phyloP scores from a whole-genome alignment of 2,113 vertebrate genomes.

The Seriola aureovittata region DNA sequence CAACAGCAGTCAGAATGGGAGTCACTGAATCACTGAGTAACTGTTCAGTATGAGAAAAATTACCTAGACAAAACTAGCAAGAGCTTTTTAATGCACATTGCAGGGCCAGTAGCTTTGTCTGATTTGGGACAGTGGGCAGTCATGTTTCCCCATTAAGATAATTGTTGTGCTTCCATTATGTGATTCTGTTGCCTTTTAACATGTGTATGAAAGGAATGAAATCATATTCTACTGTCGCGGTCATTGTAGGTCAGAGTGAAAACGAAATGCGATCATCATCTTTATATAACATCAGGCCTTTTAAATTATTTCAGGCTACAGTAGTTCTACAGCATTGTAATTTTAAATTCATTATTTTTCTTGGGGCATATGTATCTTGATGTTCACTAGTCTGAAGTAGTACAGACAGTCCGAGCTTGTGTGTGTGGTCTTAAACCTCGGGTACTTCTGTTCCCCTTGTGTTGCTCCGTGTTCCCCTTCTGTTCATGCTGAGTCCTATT shows the following conservation, averaged over 20 bases:
- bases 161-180: conserved; percentile 21
- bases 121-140: not conserved
- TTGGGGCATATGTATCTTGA: not conserved
- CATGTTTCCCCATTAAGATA: conserved; percentile 29
- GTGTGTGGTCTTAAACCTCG: conserved; percentile 47
- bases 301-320: not conserved
- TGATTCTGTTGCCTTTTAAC: conserved; percentile 15
- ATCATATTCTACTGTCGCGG: not conserved
- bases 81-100: not conserved
- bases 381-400: not conserved
- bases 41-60: too few relatives aligned
- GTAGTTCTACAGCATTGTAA: not conserved
- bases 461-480: conserved; percentile 41
- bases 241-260: conserved; percentile 13
- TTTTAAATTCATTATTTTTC: not conserved
- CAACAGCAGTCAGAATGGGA: not conserved
- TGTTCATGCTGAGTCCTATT: conserved; percentile 54
- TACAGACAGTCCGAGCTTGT: conserved; percentile 7
- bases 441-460: conserved; percentile 32
- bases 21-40: too few relatives aligned
- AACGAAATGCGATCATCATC: not conserved
- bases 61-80: not conserved
- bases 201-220: conserved; percentile 10
- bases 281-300: not conserved
- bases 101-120: conserved; percentile 6